Conservation (phyloP, 2,888 invertebrate genomes). For the Stenodema calcarata region DNA sequence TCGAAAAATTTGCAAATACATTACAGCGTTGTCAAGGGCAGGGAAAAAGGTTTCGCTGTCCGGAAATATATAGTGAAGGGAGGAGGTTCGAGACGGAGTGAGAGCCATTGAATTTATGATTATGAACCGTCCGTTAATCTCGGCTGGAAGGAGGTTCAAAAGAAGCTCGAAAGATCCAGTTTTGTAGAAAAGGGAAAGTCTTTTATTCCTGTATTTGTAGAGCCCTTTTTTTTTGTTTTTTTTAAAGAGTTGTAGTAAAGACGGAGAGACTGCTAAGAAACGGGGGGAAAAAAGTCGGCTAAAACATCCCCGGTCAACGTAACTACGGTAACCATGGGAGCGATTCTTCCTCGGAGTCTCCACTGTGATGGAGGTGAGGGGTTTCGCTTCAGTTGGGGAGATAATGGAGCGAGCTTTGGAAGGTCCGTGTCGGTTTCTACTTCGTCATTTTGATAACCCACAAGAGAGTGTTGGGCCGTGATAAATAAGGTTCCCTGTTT, state of each 20-base stretch:
- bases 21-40: constrained; percentile 1
- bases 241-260: background rate
- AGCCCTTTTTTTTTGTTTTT: background rate
- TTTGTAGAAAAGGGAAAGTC: background rate
- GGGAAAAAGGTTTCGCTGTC: background rate
- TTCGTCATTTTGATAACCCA: background rate
- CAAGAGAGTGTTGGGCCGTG: background rate
- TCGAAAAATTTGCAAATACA: no score
- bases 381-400: no score
- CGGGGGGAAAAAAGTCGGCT: background rate
- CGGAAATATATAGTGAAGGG: background rate
- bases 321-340: background rate
- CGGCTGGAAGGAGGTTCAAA: background rate
- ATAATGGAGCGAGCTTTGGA: no score
- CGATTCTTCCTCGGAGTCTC: background rate
- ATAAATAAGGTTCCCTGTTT: background rate
- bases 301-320: background rate
- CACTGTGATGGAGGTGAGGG: no score
- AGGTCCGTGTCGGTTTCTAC: background rate
- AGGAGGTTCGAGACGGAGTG: background rate
- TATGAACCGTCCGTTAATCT: constrained; percentile 6
- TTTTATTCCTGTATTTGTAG: background rate
- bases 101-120: constrained; percentile 1
- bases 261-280: background rate
- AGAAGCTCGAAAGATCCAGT: background rate